Percentiles rank a stretch among this genome's conserved stretches.
Conservation (phyloP, 2,113 vertebrate genomes). For the Rattus norvegicus region DNA sequence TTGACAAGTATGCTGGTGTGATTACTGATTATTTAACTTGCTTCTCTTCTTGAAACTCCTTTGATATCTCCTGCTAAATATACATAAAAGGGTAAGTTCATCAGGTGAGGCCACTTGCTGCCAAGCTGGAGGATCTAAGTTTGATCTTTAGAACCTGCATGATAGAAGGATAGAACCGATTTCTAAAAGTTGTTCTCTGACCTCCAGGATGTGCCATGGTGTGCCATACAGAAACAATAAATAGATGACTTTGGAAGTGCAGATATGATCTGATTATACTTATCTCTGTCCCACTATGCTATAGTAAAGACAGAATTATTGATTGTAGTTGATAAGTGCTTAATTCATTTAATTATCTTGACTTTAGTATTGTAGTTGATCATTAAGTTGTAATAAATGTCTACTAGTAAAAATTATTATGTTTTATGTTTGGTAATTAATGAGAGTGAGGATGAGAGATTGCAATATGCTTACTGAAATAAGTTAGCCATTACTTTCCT, state of each 20-base stretch:
- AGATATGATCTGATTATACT: not conserved
- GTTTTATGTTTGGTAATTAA: constrained; percentile 38
- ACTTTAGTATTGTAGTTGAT: not conserved
- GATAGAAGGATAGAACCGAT: not conserved
- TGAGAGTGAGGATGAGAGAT: constrained; percentile 49
- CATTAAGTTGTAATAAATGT: constrained; percentile 41
- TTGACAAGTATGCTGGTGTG: not conserved
- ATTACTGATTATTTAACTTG: constrained; percentile 32
- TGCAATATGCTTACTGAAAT: constrained; percentile 53
- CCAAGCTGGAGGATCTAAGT: not conserved
- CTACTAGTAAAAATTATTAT: constrained; percentile 39
- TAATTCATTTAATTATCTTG: constrained; percentile 60
- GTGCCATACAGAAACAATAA: not conserved
- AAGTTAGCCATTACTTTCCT: constrained; percentile 37
- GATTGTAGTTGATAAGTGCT: not conserved
- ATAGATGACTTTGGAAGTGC: not conserved
- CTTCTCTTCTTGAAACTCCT: constrained; percentile 25
- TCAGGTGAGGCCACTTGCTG: not conserved
- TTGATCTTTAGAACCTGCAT: not conserved
- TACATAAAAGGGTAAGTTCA: not conserved
- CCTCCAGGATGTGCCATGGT: not conserved
- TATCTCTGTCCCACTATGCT: not conserved
- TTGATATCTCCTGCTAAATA: not conserved
- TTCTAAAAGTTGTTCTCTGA: not conserved
- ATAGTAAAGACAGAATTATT: not conserved